phyloP scores from a whole-genome alignment of 1,140 invertebrate species.

The Bathynomus jamesi region DNA sequence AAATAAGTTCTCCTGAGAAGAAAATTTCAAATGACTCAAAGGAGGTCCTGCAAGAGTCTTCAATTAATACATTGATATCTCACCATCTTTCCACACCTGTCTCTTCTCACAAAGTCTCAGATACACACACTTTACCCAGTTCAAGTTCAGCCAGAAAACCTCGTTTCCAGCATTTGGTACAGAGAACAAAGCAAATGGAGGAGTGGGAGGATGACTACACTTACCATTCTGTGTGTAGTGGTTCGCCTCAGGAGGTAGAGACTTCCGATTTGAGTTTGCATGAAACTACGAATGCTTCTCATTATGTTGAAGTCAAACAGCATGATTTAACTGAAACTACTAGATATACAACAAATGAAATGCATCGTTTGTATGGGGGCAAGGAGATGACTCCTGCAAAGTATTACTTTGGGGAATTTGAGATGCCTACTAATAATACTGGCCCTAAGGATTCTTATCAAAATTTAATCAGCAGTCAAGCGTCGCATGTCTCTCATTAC shows the following conservation, averaged over 20 bases:
- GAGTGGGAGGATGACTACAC: constrained; percentile 36
- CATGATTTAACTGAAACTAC: too few species aligned
- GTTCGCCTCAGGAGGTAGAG: constrained; percentile 25
- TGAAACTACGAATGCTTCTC: constrained; percentile 4
- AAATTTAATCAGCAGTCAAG: neutral
- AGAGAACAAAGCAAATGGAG: constrained; percentile 26
- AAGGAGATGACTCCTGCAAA: neutral
- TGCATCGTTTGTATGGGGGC: neutral
- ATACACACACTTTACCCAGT: neutral
- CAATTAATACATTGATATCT: neutral
- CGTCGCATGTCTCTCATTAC: neutral
- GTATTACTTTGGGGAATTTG: neutral
- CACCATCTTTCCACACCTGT: neutral
- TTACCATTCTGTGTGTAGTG: constrained; percentile 24
- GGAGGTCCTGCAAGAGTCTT: neutral
- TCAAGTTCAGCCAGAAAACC: neutral
- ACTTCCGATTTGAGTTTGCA: neutral
- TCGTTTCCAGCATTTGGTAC: constrained; percentile 12
- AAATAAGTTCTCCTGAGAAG: too few species aligned
- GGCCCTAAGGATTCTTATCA: neutral
- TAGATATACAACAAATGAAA: neutral
- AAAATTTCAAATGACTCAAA: too few species aligned
- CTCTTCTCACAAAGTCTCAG: neutral
- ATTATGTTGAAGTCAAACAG: neutral
- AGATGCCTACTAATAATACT: neutral